phyloP scores from a whole-genome alignment of 2,888 invertebrate species.

The Odiellus spinosus region DNA sequence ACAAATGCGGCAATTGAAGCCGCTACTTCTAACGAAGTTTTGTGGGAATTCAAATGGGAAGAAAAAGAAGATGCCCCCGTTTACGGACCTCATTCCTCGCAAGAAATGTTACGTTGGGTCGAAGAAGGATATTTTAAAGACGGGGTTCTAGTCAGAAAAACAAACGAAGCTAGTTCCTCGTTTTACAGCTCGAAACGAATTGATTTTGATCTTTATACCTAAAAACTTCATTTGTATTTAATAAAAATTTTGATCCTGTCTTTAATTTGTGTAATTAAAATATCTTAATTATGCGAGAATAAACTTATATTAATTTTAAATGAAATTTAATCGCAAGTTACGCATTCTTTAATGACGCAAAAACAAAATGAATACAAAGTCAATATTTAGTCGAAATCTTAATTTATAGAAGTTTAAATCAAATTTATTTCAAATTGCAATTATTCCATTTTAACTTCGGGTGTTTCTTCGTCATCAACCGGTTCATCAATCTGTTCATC shows the following conservation, averaged over 20 bases:
- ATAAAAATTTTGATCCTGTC: neutral
- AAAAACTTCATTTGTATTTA: slow-evolving; percentile 19
- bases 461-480: too few species aligned
- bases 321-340: too few species aligned
- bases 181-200: slow-evolving; percentile 79
- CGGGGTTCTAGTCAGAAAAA: slow-evolving; percentile 66
- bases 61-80: slow-evolving; percentile 53
- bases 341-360: too few species aligned
- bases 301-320: too few species aligned
- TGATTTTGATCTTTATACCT: slow-evolving; percentile 83
- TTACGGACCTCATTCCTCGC: slow-evolving; percentile 66
- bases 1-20: slow-evolving; percentile 5
- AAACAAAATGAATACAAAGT: too few species aligned
- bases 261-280: too few species aligned
- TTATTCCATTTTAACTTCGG: too few species aligned
- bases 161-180: slow-evolving; percentile 46
- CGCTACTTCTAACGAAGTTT: slow-evolving; percentile 32
- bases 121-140: slow-evolving; percentile 65
- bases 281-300: too few species aligned
- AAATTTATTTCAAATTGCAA: too few species aligned
- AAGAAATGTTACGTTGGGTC: slow-evolving; percentile 78
- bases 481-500: too few species aligned
- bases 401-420: too few species aligned
- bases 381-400: too few species aligned
- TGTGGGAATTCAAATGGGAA: slow-evolving; percentile 86